Evolutionary conservation across 2,113 vertebrate species (phyloP), one percentile per base, ranked within the genome.

Genomic region (Globicephala melas): DNA sequence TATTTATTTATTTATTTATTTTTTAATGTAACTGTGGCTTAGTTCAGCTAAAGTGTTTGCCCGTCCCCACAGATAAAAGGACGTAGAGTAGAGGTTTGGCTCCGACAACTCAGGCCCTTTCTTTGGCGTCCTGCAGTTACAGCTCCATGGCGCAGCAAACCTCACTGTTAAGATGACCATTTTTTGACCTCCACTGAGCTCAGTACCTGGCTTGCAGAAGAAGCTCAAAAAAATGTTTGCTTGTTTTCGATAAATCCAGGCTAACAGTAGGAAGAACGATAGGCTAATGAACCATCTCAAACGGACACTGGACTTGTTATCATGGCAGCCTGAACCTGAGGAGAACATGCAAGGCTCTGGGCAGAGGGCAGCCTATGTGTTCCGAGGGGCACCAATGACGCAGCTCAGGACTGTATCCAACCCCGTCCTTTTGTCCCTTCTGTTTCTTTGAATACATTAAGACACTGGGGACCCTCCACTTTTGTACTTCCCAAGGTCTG

Each of bases 221-320:
- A 31, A 76, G n/a, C 47, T 76, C 25, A 53, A 70, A 68, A 58
- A 58, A 33, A 47, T n/a, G 11, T 38, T 44, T 41, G 38, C 60
- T 47, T 68, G 8, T 20, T 76, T 84, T 89, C 86, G 63, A 68
- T 62, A 62, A 58, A 70, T n/a, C 47, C 4, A 93, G 31, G 25
- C 25, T 44, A 84, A 41, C 44, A 91, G 44, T 9, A 71, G 53
- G 60, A 95, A 93, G 77, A 70, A 84, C 53, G 36, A 91, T 85
- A 70, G 63, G n/a, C 31, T 55, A 80, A 15, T n/a, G 28, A 63
- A 36, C 68, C 38, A 77, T n/a, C 44, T 71, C 50, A 80, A 91
- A 62, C 9, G 25, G 44, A 71, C 18, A 10, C 26, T 13, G 77
- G 55, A 28, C 50, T 71, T 11, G 33, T 28, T 23, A 77, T 10